phyloP scores from a whole-genome alignment of 1,140 invertebrate genomes.

The Drosophila kikkawai region DNA sequence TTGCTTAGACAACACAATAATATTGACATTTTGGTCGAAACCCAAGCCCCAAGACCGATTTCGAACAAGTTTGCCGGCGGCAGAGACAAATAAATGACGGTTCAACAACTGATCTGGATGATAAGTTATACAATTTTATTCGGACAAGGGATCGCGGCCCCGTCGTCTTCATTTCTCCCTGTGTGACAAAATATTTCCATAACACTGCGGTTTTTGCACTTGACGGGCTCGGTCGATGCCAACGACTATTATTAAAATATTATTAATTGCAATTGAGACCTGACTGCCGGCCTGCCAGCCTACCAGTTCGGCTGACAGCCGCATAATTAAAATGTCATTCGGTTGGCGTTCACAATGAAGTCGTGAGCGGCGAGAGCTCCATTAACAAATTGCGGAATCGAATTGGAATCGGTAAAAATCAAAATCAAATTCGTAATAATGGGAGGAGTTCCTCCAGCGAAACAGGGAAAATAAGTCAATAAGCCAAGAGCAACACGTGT shows the following conservation, averaged over 20 bases:
- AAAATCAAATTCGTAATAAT: constrained; percentile 25
- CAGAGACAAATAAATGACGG: constrained; percentile 36
- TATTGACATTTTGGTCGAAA: constrained; percentile 26
- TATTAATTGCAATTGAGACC: constrained; percentile 80
- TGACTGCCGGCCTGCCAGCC: constrained; percentile 30
- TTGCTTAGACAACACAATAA: constrained; percentile 32
- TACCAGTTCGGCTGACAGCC: constrained; percentile 58
- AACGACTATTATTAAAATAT: constrained; percentile 79
- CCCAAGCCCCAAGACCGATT: not conserved
- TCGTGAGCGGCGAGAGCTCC: constrained; percentile 61
- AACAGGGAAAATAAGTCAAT: constrained; percentile 58
- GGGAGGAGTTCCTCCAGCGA: constrained; percentile 1
- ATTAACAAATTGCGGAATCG: constrained; percentile 69
- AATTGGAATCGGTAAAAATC: constrained; percentile 16
- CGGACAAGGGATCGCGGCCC: constrained; percentile 23
- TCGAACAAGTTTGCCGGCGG: constrained; percentile 6
- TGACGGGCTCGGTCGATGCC: constrained; percentile 59
- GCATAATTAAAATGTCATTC: constrained; percentile 82
- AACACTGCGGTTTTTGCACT: constrained; percentile 69
- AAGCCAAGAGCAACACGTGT: constrained; percentile 72
- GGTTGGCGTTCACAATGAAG: constrained; percentile 52
- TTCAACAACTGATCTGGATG: constrained; percentile 32
- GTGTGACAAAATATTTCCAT: constrained; percentile 77
- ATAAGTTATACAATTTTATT: constrained; percentile 27
- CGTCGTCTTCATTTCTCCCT: constrained; percentile 36